Percentiles rank a stretch among this genome's conserved stretches.
Conservation (phyloP, 2,797 vertebrate species). For the Psittacula derbiana region DNA sequence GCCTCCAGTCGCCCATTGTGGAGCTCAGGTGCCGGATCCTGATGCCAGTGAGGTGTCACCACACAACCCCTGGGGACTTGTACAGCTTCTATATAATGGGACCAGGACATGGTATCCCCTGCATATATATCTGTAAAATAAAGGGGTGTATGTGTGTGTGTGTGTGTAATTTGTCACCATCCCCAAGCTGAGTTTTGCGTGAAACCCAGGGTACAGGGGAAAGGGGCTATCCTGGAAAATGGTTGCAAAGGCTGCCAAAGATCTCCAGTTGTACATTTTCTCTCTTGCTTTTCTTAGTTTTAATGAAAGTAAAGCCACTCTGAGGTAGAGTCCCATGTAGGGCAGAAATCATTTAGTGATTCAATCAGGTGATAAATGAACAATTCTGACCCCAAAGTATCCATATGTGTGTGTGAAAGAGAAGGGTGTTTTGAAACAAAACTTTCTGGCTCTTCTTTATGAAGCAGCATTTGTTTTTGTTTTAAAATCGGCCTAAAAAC, state of each 20-base stretch:
- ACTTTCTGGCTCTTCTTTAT: neutral
- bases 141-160: too few species aligned
- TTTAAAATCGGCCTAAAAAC: neutral
- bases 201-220: neutral
- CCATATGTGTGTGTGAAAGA: neutral
- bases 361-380: neutral
- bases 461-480: neutral
- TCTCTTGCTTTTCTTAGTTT: neutral
- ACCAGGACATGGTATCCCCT: neutral
- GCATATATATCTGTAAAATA: neutral
- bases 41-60: neutral
- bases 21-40: neutral
- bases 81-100: accelerated
- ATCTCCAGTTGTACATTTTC: neutral
- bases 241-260: neutral
- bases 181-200: neutral
- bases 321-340: neutral
- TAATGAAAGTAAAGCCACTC: neutral
- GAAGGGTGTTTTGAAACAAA: neutral
- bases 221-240: neutral
- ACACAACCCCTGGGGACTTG: neutral
- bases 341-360: neutral
- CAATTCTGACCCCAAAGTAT: neutral
- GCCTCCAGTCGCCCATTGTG: accelerated
- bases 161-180: neutral